Base-by-base conservation (phyloP, 2,113 vertebrate genomes). In the Pomatorhinus ruficollis region DNA sequence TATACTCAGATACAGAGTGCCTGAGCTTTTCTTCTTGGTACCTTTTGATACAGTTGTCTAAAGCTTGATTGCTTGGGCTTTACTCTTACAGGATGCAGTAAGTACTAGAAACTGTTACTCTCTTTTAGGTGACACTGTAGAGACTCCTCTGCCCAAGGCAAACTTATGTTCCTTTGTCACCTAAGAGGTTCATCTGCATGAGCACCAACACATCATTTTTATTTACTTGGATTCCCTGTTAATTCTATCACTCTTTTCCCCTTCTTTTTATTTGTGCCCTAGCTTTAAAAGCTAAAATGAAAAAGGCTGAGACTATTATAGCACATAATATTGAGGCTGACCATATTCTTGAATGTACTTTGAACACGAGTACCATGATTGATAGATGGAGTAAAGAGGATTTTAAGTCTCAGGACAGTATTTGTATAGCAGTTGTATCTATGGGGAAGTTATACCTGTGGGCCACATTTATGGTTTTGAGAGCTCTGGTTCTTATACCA, bases 151-250 rank as follows among this genome's bases (percentile, higher is more conserved):
- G 96, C 61, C 53, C 24, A 39, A 78, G 49, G 49, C 35, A 79
- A 68, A 90, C 54, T 54, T 49, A 47, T 52, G 13, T 90, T 93
- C 75, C 76, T 69, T 88, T 77, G 57, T 92, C 81, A 72, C 69
- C 37, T 60, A 88, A 92, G 74, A 23, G 10, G 75, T 95, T 87
- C 31, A 95, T 99, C 98, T 98, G 98, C 98, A 98, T 98, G 97
- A 98, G 93, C 98, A 98, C 93, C 7, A 89, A 47, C 25, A 47
- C 22, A 85, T 50, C 0, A 3, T 40, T 89, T 82, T 89, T 42
- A 52, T 56, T 91, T 81, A 47, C 11, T 35, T 95, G 22, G 9
- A 39, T 86, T 88, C 17, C 27, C 6, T 91, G 33, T 45, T 45
- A 57, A 37, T 15, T 63, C 56, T 85, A 9, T 40, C 10, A 20